Conservation (phyloP, 2,888 invertebrate genomes). For the Clepsis dumicolana region DNA sequence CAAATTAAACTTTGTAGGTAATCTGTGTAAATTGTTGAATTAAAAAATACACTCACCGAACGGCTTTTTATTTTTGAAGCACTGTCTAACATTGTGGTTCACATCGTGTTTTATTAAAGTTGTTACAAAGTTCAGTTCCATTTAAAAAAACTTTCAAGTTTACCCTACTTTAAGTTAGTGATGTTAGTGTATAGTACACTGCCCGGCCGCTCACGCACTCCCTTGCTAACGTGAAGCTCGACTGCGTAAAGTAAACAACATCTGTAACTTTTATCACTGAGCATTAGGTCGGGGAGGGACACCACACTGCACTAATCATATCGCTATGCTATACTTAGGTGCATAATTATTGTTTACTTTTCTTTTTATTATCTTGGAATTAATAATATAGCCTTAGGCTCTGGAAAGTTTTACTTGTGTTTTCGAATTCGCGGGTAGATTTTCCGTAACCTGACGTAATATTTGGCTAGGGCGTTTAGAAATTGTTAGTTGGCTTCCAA, state of each 20-base stretch:
- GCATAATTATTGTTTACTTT: constrained; percentile 13
- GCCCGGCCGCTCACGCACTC: constrained; percentile 55
- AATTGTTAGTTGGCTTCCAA: background rate
- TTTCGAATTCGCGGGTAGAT: constrained; percentile 2
- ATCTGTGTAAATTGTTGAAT: background rate
- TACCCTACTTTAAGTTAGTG: background rate
- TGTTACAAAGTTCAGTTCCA: constrained; percentile 80
- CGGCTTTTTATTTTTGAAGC: constrained; percentile 80
- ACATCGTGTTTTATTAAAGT: constrained; percentile 80
- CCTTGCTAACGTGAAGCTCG: constrained; percentile 53
- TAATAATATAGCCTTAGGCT: background rate
- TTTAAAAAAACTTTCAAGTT: constrained; percentile 52
- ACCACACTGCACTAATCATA: constrained; percentile 48
- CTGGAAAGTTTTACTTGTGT: background rate
- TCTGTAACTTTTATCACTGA: constrained; percentile 66
- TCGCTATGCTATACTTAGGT: constrained; percentile 22
- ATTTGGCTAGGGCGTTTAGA: background rate
- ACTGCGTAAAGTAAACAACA: constrained; percentile 71
- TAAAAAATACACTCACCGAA: constrained; percentile 68
- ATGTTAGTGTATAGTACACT: constrained; percentile 29
- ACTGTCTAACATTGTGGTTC: constrained; percentile 82
- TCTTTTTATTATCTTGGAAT: constrained; percentile 8
- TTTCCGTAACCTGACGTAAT: background rate
- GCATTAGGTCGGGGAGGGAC: constrained; percentile 54
- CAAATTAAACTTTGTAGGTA: background rate